Evolutionary conservation across 2,888 invertebrate genomes (phyloP).

Genomic region (Stegophylla sp.): DNA sequence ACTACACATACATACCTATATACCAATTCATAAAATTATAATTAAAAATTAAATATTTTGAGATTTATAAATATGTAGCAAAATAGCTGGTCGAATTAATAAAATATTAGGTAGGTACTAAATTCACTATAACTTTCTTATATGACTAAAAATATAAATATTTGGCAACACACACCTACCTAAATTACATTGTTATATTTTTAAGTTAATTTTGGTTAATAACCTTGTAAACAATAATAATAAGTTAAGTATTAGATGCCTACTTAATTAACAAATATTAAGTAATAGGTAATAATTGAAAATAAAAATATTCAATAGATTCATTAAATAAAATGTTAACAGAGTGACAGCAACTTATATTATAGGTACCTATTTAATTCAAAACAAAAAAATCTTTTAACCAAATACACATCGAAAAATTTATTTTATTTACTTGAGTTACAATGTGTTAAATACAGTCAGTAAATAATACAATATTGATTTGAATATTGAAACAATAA

Average conservation of each 20-base stretch:
- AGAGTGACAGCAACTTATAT: neutral
- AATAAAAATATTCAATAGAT: neutral
- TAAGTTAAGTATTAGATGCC: conserved; percentile 11
- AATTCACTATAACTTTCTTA: neutral
- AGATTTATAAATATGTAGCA: too few relatives aligned
- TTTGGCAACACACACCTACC: conserved; percentile 32
- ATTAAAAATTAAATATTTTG: too few relatives aligned
- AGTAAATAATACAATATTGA: neutral
- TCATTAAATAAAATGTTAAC: neutral
- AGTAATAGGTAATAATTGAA: neutral
- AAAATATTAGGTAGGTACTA: neutral
- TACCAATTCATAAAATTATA: too few relatives aligned
- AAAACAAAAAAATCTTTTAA: neutral
- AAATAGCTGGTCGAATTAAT: too few relatives aligned
- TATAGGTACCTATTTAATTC: neutral
- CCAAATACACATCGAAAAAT: neutral
- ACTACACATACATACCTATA: too few relatives aligned
- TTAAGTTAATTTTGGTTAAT: conserved; percentile 34
- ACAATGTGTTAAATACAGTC: neutral
- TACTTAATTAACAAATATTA: neutral
- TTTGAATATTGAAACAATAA: too few relatives aligned
- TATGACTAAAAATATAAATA: conserved; percentile 38
- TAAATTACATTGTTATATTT: conserved; percentile 44
- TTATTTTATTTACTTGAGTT: neutral
- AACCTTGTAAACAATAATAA: conserved; percentile 24